Evolutionary conservation across 1,140 invertebrate species (phyloP), one percentile per base, ranked within the genome.

Genomic region (Drosophila parabipectinata): DNA sequence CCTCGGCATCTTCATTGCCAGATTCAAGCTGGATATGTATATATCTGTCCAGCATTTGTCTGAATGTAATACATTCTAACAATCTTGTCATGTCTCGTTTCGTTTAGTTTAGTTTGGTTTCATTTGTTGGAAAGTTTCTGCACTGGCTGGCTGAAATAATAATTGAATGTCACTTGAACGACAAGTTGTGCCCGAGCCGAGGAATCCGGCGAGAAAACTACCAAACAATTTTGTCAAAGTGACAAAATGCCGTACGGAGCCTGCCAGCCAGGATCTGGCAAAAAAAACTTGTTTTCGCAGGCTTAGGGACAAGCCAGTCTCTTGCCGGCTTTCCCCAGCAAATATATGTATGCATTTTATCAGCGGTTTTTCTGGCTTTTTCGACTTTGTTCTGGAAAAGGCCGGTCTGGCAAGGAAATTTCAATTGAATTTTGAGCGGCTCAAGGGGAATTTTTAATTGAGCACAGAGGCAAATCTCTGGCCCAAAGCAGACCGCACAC

Each of bases 101-200:
- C 47, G 59, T 51, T 55, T 63, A 44, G 77, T 73, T 82, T 57
- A 50, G 79, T 63, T 72, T 55, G 26, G 57, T 62, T 64, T 64
- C 57, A n/a, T 37, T 37, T 37, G 59, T 52, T 63, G 55, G 73
- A 87, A 87, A 88, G 60, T 88, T 87, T 84, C 63, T 69, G 71
- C 66, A 51, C 61, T 72, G 78, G 61, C 71, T 61, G 75, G 64
- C 83, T 88, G 83, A 88, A 88, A 88, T 88, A 88, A 88, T 88
- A 88, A 88, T 88, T 88, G 83, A 88, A 88, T 88, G 83, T 83
- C 83, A 88, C 83, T 88, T 88, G 83, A 88, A 88, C 83, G 83
- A 88, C 83, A 89, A 73, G 64, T 85, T 85, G 72, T 66, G 51
- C 58, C 73, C 5, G 51, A 50, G 28, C 7, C 30, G 54, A 63